phyloP scores from a whole-genome alignment of 1,140 invertebrate genomes.

The Gryllus bimaculatus region DNA sequence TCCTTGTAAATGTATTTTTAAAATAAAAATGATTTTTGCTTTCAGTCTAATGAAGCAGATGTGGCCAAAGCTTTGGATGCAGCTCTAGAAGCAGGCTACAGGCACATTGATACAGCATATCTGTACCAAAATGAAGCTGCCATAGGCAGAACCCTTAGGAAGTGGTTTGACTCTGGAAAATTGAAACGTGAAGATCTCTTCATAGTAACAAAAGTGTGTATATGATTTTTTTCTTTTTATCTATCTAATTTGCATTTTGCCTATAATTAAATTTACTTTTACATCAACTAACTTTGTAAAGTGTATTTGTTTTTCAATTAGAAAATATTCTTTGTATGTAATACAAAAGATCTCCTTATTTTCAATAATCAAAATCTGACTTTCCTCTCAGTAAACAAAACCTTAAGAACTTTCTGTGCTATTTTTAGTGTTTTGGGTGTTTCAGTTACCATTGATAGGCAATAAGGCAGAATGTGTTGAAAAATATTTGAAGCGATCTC shows the following conservation, averaged over 20 bases:
- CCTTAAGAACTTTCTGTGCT: no score
- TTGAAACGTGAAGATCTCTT: constrained; percentile 36
- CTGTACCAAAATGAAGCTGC: constrained; percentile 33
- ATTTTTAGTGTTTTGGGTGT: neutral
- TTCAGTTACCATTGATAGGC: constrained; percentile 30
- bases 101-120: constrained; percentile 34
- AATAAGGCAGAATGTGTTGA: constrained; percentile 61
- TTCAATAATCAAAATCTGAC: no score
- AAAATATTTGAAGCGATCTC: constrained; percentile 59
- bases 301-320: no score
- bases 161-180: constrained; percentile 31
- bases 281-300: no score
- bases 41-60: constrained; percentile 23
- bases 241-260: neutral
- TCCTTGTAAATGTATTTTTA: no score
- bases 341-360: no score
- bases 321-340: no score
- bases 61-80: constrained; percentile 29
- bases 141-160: constrained; percentile 32
- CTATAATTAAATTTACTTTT: no score
- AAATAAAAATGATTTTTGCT: neutral
- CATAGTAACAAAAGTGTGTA: constrained; percentile 33
- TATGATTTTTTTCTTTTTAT: neutral
- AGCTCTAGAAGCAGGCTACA: constrained; percentile 34
- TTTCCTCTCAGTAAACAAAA: neutral